Evolutionary conservation across 2,888 invertebrate species (phyloP).

Genomic region (Atethmia centrago): DNA sequence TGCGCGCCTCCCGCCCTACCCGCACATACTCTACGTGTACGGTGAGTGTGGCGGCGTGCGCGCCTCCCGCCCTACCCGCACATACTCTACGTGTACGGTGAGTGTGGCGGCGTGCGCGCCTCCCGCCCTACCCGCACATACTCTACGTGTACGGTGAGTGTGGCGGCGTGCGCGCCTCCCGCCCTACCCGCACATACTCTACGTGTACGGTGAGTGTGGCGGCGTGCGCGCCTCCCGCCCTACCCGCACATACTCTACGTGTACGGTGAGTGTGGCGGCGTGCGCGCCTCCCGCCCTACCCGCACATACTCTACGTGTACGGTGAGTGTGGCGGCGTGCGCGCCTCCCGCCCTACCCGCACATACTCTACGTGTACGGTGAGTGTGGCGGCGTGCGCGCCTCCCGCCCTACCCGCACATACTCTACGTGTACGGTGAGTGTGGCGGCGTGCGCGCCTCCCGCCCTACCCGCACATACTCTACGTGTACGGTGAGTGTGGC

Average conservation of each 20-base stretch:
- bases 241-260: conserved; percentile 77
- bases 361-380: conserved; percentile 76
- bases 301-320: conserved; percentile 75
- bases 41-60: conserved; percentile 67
- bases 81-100: conserved; percentile 76
- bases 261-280: conserved; percentile 69
- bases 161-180: conserved; percentile 52
- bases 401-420: conserved; percentile 75
- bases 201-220: conserved; percentile 72
- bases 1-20: conserved; percentile 71
- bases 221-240: conserved; percentile 62
- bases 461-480: conserved; percentile 77
- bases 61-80: conserved; percentile 73
- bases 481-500: conserved; percentile 72
- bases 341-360: conserved; percentile 73
- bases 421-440: conserved; percentile 75
- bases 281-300: conserved; percentile 71
- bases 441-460: conserved; percentile 52
- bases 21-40: conserved; percentile 75
- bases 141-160: conserved; percentile 75
- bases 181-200: conserved; percentile 77
- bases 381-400: conserved; percentile 44
- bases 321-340: conserved; percentile 67
- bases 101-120: conserved; percentile 44
- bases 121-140: conserved; percentile 75